Base-by-base conservation (phyloP, 2,888 invertebrate species). In the Pterostichus niger region DNA sequence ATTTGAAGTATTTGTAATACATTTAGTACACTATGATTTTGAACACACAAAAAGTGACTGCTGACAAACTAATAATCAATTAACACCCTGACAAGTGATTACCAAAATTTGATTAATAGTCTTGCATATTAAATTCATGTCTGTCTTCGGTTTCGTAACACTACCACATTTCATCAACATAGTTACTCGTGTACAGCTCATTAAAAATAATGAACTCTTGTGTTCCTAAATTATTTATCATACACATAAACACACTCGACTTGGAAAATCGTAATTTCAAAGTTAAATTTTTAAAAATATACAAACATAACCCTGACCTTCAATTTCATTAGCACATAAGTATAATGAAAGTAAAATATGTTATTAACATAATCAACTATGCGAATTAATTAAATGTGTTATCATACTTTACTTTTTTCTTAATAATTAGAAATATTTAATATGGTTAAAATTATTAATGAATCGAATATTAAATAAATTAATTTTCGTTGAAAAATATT, bases 81-180 rank as follows among this genome's bases (percentile, higher is more conserved):
- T 71, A 71, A 71, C 68, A 44, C 68, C 40, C 44, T 71, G 68
- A 71, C 68, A 71, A 44, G 15, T 71, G 68, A 71, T 71, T 44
- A 40, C 68, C 44, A 44, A 71, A 71, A 71, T 44, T 71, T 71
- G 68, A 71, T 71, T 71, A 71, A 71, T 71, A 71, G 68, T 71
- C 68, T 40, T 40, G 68, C 44, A 71, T 44, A 71, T 71, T 71
- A 71, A 71, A 71, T 44, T 44, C 68, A 44, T 71, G 68, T 71
- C 44, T 44, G 68, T 71, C 68, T 31, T 71, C 68, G 44, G 68
- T 71, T 71, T 44, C 44, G 24, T 40, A 71, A 71, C 68, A 71
- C 40, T 40, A 31, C 33, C 64, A 35, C 15, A 40, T 64, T 7
- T 64, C 40, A 68, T 13, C 40, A 10, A 10, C 40, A 68, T 54